These are phyloP conservation scores for Spodoptera frugiperda DNA, from an alignment of 1,140 invertebrate genomes.

Conservation along the genomic window DNA sequence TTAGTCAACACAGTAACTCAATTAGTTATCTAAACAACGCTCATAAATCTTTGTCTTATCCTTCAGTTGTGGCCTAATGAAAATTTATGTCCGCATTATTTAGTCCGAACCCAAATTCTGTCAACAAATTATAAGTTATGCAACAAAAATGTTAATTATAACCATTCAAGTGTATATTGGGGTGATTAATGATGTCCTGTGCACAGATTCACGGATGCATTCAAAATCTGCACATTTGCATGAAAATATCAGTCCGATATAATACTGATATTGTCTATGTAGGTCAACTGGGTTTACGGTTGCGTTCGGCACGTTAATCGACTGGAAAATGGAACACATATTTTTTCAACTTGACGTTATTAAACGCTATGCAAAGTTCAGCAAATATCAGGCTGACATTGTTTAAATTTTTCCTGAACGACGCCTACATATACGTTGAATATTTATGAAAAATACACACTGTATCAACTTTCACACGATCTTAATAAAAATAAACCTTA, in stretches of 20 bases:
- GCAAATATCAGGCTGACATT: too few species aligned
- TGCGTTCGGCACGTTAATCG: background rate
- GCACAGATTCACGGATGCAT: constrained; percentile 9
- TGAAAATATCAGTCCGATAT: constrained; percentile 1
- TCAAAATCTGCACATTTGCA: constrained; percentile 28
- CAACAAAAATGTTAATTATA: constrained; percentile 8
- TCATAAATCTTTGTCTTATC: constrained; percentile 45
- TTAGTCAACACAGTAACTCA: constrained; percentile 22
- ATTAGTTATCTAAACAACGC: constrained; percentile 37
- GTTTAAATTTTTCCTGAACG: background rate
- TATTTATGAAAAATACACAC: too few species aligned
- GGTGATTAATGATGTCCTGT: constrained; percentile 2
- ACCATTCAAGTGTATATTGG: background rate
- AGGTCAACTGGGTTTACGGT: constrained; percentile 3
- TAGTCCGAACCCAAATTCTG: constrained; percentile 18
- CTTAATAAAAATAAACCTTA: too few species aligned
- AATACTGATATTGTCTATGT: constrained; percentile 27
- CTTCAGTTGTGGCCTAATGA: constrained; percentile 42
- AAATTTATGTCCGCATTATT: constrained; percentile 42
- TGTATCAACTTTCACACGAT: too few species aligned
- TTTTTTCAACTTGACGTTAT: constrained; percentile 3
- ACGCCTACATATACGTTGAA: too few species aligned
- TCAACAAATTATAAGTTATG: constrained; percentile 31
- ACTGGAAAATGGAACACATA: constrained; percentile 1
- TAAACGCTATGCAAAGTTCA: background rate